phyloP scores from a whole-genome alignment of 2,797 vertebrate species.

The Sebastes cheni region DNA sequence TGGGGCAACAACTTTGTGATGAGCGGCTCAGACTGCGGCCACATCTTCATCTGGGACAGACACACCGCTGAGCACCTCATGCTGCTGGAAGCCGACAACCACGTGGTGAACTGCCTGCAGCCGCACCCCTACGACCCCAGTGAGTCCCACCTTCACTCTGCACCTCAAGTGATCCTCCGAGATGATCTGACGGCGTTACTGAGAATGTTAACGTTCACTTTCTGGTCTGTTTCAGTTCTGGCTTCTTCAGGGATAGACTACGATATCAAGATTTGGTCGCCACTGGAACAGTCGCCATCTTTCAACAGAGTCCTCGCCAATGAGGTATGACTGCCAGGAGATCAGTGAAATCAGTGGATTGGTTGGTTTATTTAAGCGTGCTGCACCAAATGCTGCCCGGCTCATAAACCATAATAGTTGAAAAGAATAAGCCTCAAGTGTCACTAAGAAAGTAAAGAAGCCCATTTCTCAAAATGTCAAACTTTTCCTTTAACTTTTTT shows the following conservation, averaged over 20 bases:
- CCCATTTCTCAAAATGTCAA: too few relatives aligned
- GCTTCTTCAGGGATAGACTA: constrained; percentile 99
- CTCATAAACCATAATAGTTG: background rate
- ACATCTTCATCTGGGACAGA: constrained; percentile 99
- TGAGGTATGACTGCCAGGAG: constrained; percentile 81
- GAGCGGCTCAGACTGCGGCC: constrained; percentile 98
- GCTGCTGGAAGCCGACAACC: constrained; percentile 98
- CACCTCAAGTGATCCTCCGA: background rate
- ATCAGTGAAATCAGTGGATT: background rate
- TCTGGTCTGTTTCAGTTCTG: constrained; percentile 85
- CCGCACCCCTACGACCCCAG: constrained; percentile 98
- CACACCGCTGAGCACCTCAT: constrained; percentile 96
- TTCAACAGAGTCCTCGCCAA: constrained; percentile 96
- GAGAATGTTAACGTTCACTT: background rate
- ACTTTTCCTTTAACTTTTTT: too few relatives aligned
- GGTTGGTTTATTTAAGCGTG: background rate
- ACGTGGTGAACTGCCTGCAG: constrained; percentile 98
- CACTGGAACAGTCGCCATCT: constrained; percentile 90
- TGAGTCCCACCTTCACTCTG: constrained; percentile 72
- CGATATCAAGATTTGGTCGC: constrained; percentile 99
- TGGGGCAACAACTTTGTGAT: constrained; percentile 99
- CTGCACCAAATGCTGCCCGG: background rate
- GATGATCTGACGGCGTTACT: fast-evolving
- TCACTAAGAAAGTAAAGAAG: too few relatives aligned
- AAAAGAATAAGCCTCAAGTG: too few relatives aligned